A percentile compares a stretch with the other conserved stretches of the same genome.
Evolutionary conservation across 2,797 vertebrate species (phyloP).

Genomic region (Alfaro cultratus): DNA sequence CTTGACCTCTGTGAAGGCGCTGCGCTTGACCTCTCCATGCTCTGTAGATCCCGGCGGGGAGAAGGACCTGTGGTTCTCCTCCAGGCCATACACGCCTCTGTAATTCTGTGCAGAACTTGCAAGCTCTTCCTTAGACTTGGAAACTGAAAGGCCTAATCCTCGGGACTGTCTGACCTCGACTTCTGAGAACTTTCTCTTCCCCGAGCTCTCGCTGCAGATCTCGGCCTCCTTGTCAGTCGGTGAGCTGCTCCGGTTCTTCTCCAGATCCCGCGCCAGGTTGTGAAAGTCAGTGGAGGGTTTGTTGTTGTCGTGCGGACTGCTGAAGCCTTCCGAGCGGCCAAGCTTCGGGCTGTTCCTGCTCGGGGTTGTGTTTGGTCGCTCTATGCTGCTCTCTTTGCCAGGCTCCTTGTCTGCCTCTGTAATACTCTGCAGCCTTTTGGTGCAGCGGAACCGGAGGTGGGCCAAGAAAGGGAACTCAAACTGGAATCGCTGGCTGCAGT

Average conservation of each 20-base stretch:
- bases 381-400: slow-evolving; percentile 72
- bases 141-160: slow-evolving; percentile 70
- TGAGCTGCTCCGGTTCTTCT: slow-evolving; percentile 85
- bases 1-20: slow-evolving; percentile 96
- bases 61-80: slow-evolving; percentile 86
- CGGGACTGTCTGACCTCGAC: slow-evolving; percentile 69
- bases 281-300: slow-evolving; percentile 97
- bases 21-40: slow-evolving; percentile 86
- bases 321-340: slow-evolving; percentile 76
- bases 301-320: slow-evolving; percentile 69
- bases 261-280: slow-evolving; percentile 92
- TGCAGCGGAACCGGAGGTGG: slow-evolving; percentile 93
- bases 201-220: slow-evolving; percentile 80
- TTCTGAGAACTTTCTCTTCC: slow-evolving; percentile 89
- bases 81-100: slow-evolving; percentile 85
- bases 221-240: slow-evolving; percentile 86
- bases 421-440: slow-evolving; percentile 88
- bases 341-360: slow-evolving; percentile 78
- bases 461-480: slow-evolving; percentile 94
- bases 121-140: slow-evolving; percentile 89
- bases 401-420: slow-evolving; percentile 74
- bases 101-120: slow-evolving; percentile 90
- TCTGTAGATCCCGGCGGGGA: slow-evolving; percentile 82
- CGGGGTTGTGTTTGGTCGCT: slow-evolving; percentile 57
- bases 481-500: slow-evolving; percentile 95